phyloP scores from a whole-genome alignment of 2,113 vertebrate genomes.

The Cavia porcellus region DNA sequence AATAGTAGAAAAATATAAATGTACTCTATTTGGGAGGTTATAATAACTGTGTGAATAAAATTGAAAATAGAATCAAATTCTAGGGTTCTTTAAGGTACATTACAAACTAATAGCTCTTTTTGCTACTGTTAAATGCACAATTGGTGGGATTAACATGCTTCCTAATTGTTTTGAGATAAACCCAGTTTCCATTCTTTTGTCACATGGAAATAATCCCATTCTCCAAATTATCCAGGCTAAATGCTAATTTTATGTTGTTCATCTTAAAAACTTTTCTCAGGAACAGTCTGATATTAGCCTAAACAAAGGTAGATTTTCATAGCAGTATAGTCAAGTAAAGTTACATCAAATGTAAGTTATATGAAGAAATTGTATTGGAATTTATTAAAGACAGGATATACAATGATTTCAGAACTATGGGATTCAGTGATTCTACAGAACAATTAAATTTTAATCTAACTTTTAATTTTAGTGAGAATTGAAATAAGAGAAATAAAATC shows the following conservation, averaged over 20 bases:
- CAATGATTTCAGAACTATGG: not conserved
- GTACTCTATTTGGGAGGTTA: constrained; percentile 4
- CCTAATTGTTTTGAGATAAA: not conserved
- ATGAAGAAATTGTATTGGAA: not conserved
- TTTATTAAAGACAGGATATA: not conserved
- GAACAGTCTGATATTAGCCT: not conserved
- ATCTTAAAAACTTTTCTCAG: not conserved
- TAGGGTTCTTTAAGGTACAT: not conserved
- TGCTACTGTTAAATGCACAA: not conserved
- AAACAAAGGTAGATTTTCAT: not conserved
- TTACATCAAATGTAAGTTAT: not conserved
- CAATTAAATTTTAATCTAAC: not conserved
- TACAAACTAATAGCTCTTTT: not conserved
- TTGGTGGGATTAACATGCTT: not conserved
- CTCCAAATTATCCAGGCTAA: not conserved
- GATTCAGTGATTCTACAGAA: not conserved
- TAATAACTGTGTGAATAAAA: not conserved
- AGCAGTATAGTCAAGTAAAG: not conserved
- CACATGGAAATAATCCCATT: not conserved
- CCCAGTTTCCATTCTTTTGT: not conserved
- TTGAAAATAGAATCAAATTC: not conserved
- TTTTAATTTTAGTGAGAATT: not conserved
- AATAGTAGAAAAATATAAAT: constrained; percentile 64
- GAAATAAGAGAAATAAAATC: not conserved
- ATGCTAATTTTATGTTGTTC: not conserved